Base-by-base conservation (phyloP, 2,113 vertebrate species). In the Clarias batrachus region DNA sequence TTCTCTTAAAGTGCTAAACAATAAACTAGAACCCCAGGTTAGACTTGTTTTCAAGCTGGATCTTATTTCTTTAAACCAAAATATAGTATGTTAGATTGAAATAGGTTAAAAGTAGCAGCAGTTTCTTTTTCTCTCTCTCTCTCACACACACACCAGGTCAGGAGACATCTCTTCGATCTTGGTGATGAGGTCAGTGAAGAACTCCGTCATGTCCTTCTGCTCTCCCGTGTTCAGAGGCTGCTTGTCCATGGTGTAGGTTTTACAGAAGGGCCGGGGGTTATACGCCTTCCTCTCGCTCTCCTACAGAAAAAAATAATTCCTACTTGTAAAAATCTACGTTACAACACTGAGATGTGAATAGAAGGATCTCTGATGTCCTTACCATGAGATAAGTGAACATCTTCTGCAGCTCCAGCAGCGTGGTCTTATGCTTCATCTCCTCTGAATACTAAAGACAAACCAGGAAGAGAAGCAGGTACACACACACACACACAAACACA, bases 301-400 rank as follows among this genome's bases (percentile, higher is more conserved):
- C 98, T 99, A 91, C 14, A 85, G 10, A 27, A 27, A 25, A 19
- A 56, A 6, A 74, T 21, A 3, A 73, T 0, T 30, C 84, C 82
- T 25, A 30, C 5, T 56, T 25, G 76, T 14, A 56, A 82, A 82
- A 92, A 89, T 0, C 23, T 73, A 4, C 56, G 25, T 30, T 3
- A 76, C 21, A 19, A 66, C 16, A 62, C 14, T 11, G 70, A 27
- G 25, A 17, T 10, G 25, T 17, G 21, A 56, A 37, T 7, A 66
- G 73, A 33, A 78, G 37, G n/a, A 13, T 59, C 68, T 25, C 17
- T n/a, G 73, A 30, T 0, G 14, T 8, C 52, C 94, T 89, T 93
- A 99, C 98, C 98, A 99, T 99, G 89, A 99, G 95, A 93, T 99
- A 99, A 0, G 98, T 99, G 94, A 99, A 99, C 98, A 99, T 99